Evolutionary conservation across 1,140 invertebrate species (phyloP), one percentile per base, ranked within the genome.

Genomic region (Drosophila erecta): DNA sequence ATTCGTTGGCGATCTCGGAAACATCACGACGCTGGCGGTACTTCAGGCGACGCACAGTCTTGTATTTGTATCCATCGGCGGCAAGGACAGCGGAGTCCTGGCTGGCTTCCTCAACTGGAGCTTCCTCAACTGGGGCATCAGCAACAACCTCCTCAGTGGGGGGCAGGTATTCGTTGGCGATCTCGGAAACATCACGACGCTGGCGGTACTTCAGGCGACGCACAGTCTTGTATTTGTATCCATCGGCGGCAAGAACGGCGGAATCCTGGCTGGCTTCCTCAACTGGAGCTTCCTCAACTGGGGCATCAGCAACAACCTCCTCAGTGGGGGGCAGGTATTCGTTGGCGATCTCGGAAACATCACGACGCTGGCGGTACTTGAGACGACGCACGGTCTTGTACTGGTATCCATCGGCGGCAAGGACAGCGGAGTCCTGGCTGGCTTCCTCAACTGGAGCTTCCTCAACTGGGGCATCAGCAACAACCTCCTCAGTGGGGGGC

Each of bases 11-110:
- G 27, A 87, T 57, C 62, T 73, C 75, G 1, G 73, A 65, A 0
- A 86, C 79, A 70, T 83, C 79, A 67, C 83, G 83, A 27, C 67
- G 59, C 12, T 79, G 72, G 24, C 81, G 81, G 24, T 79, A 85
- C 47, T 79, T 79, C n/a, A 79, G 51, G 4, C 79, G 81, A 51
- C 76, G 73, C 1, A 89, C 74, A 22, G 81, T 77, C 44, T 89
- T 85, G 56, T 85, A 83, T 14, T 79, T 17, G 55, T 86, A 86
- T 0, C 83, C 83, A 75, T 83, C 73, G 1, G 44, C 65, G 8
- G 58, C 43, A 0, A 89, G 70, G 35, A 72, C 73, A 50, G 81
- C 74, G 1, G 84, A 76, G 14, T 83, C 77, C 22, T 76, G 71
- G 7, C 57, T 50, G 8, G 46, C 76, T 11, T 47, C 65, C 24